These are phyloP conservation scores for Cyaniris semiargus DNA, from an alignment of 2,888 invertebrate species.

Conservation along the genomic window DNA sequence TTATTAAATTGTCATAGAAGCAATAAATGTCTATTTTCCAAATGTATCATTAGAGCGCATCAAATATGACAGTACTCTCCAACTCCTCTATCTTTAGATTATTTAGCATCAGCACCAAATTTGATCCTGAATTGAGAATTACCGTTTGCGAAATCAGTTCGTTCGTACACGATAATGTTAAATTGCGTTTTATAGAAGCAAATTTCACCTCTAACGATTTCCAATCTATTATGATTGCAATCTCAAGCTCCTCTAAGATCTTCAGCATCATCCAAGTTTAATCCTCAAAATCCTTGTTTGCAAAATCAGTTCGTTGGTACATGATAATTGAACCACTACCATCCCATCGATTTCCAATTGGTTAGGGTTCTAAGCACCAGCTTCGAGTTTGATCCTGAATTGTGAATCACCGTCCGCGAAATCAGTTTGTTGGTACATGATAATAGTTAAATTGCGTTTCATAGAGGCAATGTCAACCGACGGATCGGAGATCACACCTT, in stretches of 20 bases:
- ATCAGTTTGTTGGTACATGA: constrained; percentile 23
- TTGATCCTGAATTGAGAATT: neutral
- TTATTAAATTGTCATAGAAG: no score
- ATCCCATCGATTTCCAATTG: neutral
- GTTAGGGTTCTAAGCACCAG: neutral
- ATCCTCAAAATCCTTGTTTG: neutral
- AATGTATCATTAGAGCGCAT: no score
- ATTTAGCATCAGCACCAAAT: neutral
- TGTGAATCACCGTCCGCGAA: neutral
- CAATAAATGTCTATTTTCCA: no score
- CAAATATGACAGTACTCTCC: no score
- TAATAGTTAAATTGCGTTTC: constrained; percentile 28
- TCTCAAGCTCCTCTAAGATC: neutral
- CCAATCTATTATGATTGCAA: no score
- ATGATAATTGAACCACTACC: neutral
- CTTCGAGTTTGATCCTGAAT: neutral
- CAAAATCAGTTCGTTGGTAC: constrained; percentile 18
- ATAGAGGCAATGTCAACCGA: constrained; percentile 47
- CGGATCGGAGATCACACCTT: constrained; percentile 53
- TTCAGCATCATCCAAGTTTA: neutral
- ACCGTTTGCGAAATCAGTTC: neutral
- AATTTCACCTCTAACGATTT: no score
- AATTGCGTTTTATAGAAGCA: constrained; percentile 36
- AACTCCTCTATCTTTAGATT: neutral
- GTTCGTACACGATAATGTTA: constrained; percentile 22